These are phyloP conservation scores for Laothoe populi DNA, from an alignment of 2,888 invertebrate species.

Conservation along the genomic window DNA sequence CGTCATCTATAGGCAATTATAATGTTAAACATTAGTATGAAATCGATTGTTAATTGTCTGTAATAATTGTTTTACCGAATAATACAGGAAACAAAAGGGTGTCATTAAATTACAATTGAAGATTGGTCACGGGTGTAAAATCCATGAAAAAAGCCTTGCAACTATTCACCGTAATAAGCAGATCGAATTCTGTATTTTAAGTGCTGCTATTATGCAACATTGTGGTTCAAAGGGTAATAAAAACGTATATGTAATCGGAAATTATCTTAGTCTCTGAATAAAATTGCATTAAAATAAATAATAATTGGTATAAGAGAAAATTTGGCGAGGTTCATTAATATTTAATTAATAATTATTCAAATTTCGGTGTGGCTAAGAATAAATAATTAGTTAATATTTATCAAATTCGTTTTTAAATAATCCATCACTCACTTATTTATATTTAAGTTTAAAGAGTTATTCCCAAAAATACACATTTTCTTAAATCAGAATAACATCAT, in stretches of 20 bases:
- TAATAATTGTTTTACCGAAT: background rate
- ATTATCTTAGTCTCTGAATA: background rate
- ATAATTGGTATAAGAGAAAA: background rate
- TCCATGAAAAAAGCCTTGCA: background rate
- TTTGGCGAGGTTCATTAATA: background rate
- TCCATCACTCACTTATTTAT: no score
- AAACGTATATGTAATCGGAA: background rate
- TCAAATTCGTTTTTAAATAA: no score
- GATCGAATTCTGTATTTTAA: background rate
- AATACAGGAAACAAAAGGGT: background rate
- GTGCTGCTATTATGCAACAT: slow-evolving; percentile 3
- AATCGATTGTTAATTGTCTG: background rate
- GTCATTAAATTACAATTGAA: slow-evolving; percentile 1
- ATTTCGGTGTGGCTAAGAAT: no score
- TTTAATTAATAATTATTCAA: background rate
- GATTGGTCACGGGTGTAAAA: background rate
- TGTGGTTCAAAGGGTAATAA: background rate
- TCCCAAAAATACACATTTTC: no score
- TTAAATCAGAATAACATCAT: no score
- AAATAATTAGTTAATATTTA: no score
- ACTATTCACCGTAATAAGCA: background rate
- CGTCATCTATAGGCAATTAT: background rate
- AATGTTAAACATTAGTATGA: background rate
- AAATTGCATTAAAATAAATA: background rate
- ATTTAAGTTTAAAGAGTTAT: no score